phyloP scores from a whole-genome alignment of 2,797 vertebrate genomes.

The Gymnocypris eckloni region DNA sequence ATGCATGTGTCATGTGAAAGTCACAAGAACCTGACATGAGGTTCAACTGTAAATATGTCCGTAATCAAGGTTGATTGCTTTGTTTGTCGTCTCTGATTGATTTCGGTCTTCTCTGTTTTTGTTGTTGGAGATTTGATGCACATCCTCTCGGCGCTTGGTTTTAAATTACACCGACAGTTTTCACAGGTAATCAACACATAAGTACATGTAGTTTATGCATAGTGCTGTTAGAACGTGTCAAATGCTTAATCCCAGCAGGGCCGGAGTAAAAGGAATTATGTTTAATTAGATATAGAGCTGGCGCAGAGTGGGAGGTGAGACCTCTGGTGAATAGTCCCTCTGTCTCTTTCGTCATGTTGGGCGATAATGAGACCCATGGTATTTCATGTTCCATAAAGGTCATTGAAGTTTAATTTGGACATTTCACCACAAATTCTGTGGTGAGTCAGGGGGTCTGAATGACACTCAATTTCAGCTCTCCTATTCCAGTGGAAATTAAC shows the following conservation, averaged over 20 bases:
- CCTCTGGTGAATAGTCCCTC: slow-evolving; percentile 59
- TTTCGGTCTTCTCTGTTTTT: background rate
- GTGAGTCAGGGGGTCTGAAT: slow-evolving; percentile 60
- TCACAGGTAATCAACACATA: slow-evolving; percentile 24
- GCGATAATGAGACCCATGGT: slow-evolving; percentile 71
- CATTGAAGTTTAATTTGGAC: slow-evolving; percentile 71
- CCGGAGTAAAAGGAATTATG: slow-evolving; percentile 47
- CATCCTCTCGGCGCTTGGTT: background rate
- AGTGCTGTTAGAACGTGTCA: slow-evolving; percentile 18
- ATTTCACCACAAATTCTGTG: slow-evolving; percentile 58
- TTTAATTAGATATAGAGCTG: slow-evolving; percentile 65
- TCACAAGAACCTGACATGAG: slow-evolving; percentile 11
- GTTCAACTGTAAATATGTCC: slow-evolving; percentile 17
- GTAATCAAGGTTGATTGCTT: slow-evolving; percentile 21
- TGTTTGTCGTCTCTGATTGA: background rate
- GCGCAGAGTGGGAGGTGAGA: slow-evolving; percentile 60
- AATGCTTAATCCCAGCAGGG: slow-evolving; percentile 21
- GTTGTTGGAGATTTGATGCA: background rate
- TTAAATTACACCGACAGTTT: background rate
- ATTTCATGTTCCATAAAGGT: slow-evolving; percentile 71
- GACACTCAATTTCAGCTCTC: slow-evolving; percentile 56
- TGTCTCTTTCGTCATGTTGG: slow-evolving; percentile 62
- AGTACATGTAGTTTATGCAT: background rate
- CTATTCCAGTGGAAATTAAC: slow-evolving; percentile 35
- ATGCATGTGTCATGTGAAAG: background rate